Conservation (phyloP, 1,140 invertebrate species). For the Drosophila bocki region DNA sequence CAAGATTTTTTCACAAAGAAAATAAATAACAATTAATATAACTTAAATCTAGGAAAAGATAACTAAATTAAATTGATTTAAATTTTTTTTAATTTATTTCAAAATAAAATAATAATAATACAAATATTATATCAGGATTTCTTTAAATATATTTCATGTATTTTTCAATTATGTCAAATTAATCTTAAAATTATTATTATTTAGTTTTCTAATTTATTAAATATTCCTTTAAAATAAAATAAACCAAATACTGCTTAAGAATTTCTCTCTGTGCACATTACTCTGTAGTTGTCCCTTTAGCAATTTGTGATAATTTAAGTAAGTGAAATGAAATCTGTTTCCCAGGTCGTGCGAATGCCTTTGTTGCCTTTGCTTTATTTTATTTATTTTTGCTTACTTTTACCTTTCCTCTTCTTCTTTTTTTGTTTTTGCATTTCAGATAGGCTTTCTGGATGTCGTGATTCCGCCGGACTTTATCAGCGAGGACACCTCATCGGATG, state of each 20-base stretch:
- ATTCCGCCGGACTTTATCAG: slow-evolving; percentile 93
- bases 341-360: slow-evolving; percentile 22
- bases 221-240: background rate
- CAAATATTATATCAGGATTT: too few species aligned
- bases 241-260: background rate
- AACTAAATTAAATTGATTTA: too few species aligned
- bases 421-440: slow-evolving; percentile 86
- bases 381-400: slow-evolving; percentile 7
- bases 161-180: too few species aligned
- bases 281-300: slow-evolving; percentile 2
- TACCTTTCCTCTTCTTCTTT: background rate
- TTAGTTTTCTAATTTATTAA: background rate
- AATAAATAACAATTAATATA: too few species aligned
- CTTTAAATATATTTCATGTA: too few species aligned
- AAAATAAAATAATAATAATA: too few species aligned
- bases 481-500: slow-evolving; percentile 92
- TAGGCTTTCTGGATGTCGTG: slow-evolving; percentile 92
- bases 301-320: slow-evolving; percentile 45
- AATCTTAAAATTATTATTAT: too few species aligned
- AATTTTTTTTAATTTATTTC: too few species aligned
- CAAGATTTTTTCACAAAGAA: too few species aligned
- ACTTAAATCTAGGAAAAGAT: too few species aligned
- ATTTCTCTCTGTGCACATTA: background rate
- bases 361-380: background rate
- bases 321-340: slow-evolving; percentile 21